A percentile compares a stretch with the other conserved stretches of the same genome.
These are phyloP conservation scores for Caenorhabditis sp. DNA, from an alignment of 2,888 invertebrate genomes.

Conservation along the genomic window DNA sequence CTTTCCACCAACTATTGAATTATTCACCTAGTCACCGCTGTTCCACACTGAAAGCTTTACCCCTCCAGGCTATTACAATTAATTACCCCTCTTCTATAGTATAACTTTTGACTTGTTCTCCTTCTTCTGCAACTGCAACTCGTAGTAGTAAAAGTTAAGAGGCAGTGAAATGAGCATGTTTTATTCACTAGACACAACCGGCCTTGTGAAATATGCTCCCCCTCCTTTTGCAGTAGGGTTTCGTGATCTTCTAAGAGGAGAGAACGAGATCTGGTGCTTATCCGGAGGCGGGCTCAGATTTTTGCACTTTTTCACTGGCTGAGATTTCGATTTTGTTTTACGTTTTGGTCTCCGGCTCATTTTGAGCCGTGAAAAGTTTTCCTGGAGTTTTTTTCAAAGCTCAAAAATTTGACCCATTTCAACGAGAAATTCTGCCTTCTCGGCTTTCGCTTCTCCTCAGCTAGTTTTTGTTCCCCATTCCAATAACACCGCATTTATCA, in stretches of 20 bases:
- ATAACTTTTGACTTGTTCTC: slow-evolving; percentile 7
- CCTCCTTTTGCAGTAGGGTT: slow-evolving; percentile 19
- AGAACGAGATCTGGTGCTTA: background rate
- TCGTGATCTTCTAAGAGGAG: background rate
- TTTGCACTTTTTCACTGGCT: background rate
- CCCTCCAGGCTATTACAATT: slow-evolving; percentile 2
- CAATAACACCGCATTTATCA: background rate
- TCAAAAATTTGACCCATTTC: too few species aligned
- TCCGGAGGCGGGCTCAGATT: background rate
- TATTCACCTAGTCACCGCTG: background rate
- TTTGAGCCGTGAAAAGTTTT: too few species aligned
- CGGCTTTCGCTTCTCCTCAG: too few species aligned
- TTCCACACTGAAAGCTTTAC: background rate
- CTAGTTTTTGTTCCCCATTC: background rate
- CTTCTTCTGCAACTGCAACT: background rate
- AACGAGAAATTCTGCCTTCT: too few species aligned
- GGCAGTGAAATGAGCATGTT: slow-evolving; percentile 8
- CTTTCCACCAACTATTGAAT: background rate
- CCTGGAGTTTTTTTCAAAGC: too few species aligned
- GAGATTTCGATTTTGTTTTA: background rate
- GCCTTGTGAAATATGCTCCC: slow-evolving; percentile 19
- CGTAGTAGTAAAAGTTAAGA: background rate
- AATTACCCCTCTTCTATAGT: slow-evolving; percentile 8
- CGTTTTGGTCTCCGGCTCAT: background rate
- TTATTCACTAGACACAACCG: slow-evolving; percentile 20